A percentile compares a stretch with the other conserved stretches of the same genome.
Evolutionary conservation across 2,888 invertebrate species (phyloP).

Genomic region (Drosophila maculinotata): DNA sequence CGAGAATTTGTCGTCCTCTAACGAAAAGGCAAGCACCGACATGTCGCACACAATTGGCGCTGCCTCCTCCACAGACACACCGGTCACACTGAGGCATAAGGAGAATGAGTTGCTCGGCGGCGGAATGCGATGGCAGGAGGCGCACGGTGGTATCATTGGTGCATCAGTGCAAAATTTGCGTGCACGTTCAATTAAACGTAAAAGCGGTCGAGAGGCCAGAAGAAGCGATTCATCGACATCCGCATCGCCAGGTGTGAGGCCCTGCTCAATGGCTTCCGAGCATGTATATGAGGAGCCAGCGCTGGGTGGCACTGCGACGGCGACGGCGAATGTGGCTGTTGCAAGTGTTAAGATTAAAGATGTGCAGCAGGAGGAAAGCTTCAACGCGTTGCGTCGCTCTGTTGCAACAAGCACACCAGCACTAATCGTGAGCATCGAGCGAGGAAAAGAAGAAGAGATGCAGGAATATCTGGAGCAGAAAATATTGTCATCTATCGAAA

Average conservation of each 20-base stretch:
- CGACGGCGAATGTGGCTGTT: constrained; percentile 11
- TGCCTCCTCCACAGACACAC: constrained; percentile 46
- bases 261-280: constrained; percentile 45
- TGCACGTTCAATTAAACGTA: constrained; percentile 79
- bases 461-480: constrained; percentile 4
- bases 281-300: constrained; percentile 77
- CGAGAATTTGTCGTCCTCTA: constrained; percentile 84
- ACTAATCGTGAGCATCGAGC: constrained; percentile 71
- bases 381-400: constrained; percentile 64
- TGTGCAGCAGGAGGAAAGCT: constrained; percentile 33
- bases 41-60: constrained; percentile 41
- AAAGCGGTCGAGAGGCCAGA: constrained; percentile 39
- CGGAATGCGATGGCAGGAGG: constrained; percentile 76
- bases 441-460: constrained; percentile 25
- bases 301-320: constrained; percentile 31
- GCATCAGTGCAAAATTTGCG: constrained; percentile 80
- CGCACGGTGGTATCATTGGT: constrained; percentile 81
- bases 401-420: constrained; percentile 83
- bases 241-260: constrained; percentile 33
- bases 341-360: constrained; percentile 61
- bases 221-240: constrained; percentile 42
- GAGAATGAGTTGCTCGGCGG: constrained; percentile 55
- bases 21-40: constrained; percentile 82
- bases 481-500: constrained; percentile 51
- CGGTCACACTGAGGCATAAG: constrained; percentile 48